Conservation (phyloP, 2,797 vertebrate genomes). For the Chaenodraco wilsoni region DNA sequence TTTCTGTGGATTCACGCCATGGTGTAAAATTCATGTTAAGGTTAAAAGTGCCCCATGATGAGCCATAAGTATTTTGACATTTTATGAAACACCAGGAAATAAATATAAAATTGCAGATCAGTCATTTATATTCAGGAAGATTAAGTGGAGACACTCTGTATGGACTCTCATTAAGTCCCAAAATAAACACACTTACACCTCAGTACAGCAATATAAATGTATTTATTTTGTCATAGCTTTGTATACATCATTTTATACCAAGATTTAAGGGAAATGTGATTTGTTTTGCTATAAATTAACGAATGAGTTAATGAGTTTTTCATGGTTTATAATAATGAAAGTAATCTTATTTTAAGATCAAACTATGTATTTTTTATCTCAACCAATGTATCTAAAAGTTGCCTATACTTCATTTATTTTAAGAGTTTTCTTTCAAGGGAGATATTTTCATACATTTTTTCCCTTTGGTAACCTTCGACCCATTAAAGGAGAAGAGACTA, state of each 20-base stretch:
- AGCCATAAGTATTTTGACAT: background rate
- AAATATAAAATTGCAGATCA: background rate
- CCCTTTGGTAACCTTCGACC: conserved; percentile 39
- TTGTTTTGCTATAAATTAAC: background rate
- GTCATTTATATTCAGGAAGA: background rate
- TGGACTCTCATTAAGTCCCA: background rate
- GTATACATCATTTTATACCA: background rate
- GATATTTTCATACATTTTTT: conserved; percentile 13
- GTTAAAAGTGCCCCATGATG: conserved; percentile 1
- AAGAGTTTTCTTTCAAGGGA: background rate
- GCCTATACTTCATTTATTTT: background rate
- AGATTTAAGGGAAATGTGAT: background rate
- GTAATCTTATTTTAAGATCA: background rate
- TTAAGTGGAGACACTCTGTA: background rate
- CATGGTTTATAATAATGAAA: background rate
- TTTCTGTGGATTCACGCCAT: background rate
- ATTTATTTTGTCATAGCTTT: background rate
- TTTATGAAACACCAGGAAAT: conserved; percentile 5
- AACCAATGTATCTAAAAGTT: background rate
- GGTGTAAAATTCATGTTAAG: background rate
- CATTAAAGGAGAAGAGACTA: background rate
- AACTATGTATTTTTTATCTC: background rate
- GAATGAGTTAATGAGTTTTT: background rate
- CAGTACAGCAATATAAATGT: background rate
- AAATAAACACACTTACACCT: background rate